Conservation (phyloP, 2,888 invertebrate species). For the Oscheius sp. region DNA sequence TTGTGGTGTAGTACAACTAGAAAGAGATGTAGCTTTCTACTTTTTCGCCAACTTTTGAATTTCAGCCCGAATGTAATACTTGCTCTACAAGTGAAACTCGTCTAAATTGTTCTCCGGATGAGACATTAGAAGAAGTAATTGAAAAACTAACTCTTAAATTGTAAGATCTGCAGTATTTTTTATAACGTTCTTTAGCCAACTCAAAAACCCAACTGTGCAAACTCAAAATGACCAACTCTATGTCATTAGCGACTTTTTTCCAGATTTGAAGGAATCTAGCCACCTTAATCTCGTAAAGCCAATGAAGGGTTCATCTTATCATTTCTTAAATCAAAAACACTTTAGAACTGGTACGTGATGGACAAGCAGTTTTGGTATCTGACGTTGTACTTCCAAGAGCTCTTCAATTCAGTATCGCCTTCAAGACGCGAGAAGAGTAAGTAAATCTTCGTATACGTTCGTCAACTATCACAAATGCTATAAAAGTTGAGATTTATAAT, state of each 20-base stretch:
- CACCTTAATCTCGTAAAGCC: conserved; percentile 87
- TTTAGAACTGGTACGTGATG: conserved; percentile 84
- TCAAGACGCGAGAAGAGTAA: no score
- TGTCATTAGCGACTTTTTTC: conserved; percentile 81
- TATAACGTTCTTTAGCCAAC: conserved; percentile 75
- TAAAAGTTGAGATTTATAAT: no score
- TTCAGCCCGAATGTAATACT: conserved; percentile 81
- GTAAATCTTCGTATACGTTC: no score
- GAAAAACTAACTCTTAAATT: conserved; percentile 82
- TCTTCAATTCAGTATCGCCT: conserved; percentile 70
- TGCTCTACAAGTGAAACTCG: conserved; percentile 75
- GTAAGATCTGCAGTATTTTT: conserved; percentile 68
- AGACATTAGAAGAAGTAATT: conserved; percentile 82
- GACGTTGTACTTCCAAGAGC: conserved; percentile 84
- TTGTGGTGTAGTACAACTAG: conserved; percentile 91
- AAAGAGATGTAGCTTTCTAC: conserved; percentile 77
- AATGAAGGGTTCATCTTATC: conserved; percentile 75
- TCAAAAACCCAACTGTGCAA: conserved; percentile 84
- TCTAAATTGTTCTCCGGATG: conserved; percentile 73
- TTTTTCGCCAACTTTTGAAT: background rate
- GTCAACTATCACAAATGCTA: no score
- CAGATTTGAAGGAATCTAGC: conserved; percentile 89
- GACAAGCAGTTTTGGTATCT: conserved; percentile 87
- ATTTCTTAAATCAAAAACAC: conserved; percentile 18
- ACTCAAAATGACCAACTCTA: conserved; percentile 88